Conservation (phyloP, 2,113 vertebrate species). For the Merops nubicus region DNA sequence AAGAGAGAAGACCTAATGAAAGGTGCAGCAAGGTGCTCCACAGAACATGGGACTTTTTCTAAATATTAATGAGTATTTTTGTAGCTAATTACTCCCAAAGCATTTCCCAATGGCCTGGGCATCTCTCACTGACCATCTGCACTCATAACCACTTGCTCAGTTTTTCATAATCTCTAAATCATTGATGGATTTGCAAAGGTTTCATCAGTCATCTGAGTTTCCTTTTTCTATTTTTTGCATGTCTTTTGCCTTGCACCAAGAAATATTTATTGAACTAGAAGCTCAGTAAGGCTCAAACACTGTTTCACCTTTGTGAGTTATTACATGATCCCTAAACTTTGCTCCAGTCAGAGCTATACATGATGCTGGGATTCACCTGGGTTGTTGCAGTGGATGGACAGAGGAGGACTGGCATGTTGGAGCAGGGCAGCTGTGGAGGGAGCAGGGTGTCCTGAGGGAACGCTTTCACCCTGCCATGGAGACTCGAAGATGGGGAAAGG, state of each 20-base stretch:
- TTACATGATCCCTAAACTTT: not conserved
- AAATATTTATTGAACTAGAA: not conserved
- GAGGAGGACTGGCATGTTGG: not conserved
- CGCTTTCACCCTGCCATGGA: not conserved
- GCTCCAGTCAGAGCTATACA: not conserved
- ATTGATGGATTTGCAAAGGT: not conserved
- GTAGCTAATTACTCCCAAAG: not conserved
- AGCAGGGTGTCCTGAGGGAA: not conserved
- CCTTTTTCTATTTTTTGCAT: not conserved
- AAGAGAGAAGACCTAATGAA: not conserved
- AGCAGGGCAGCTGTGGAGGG: not conserved
- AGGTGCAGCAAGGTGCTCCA: not conserved
- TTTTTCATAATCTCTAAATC: not conserved
- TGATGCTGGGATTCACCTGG: not conserved
- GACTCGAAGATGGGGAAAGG: not conserved
- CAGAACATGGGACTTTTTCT: not conserved
- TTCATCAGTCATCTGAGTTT: not conserved
- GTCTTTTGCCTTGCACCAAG: not conserved
- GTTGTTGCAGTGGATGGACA: not conserved
- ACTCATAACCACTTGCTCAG: not conserved
- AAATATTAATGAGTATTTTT: not conserved
- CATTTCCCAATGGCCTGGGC: not conserved
- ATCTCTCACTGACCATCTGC: not conserved
- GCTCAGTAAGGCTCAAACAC: not conserved
- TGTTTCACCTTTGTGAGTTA: not conserved